Base-by-base conservation (phyloP, 1,140 invertebrate species). In the Thereuonema tuberculata region DNA sequence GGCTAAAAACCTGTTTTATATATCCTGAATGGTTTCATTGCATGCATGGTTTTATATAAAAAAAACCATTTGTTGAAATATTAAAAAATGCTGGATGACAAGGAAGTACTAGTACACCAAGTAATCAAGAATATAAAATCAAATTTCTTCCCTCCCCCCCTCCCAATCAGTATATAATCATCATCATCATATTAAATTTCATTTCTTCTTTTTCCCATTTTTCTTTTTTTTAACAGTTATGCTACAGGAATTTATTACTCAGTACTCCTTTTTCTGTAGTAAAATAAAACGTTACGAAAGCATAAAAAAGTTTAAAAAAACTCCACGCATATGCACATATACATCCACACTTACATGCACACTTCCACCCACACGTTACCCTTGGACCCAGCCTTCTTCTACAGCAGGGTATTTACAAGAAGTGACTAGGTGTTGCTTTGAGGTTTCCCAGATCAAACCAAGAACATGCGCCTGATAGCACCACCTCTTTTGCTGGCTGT, bases 341-440 rank as follows among this genome's bases (percentile, higher is more conserved):
- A n/a, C n/a, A n/a, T n/a, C n/a, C n/a, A n/a, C n/a, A n/a, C n/a
- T n/a, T n/a, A n/a, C n/a, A n/a, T n/a, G n/a, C n/a, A n/a, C n/a
- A n/a, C n/a, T n/a, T n/a, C n/a, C n/a, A n/a, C n/a, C n/a, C n/a
- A n/a, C n/a, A n/a, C n/a, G n/a, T n/a, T n/a, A 28, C 26, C 21
- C 53, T 27, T 55, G 53, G 53, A 55, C 53, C 53, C 53, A 55
- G 53, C 53, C 53, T 55, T 55, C n/a, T 55, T 27, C 53, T 55
- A 55, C 53, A 55, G 53, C 53, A 55, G 53, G 23, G 53, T 55
- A 55, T 28, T 27, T 28, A 55, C 53, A 55, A 29, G 27, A 14
- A 50, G 17, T 55, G 53, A 55, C 53, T 55, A 55, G 53, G 53
- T 55, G 23, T 52, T 52, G 49, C n/a, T n/a, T 52, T 52, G 49